These are phyloP conservation scores for Pegoplata infirma DNA, from an alignment of 2,888 invertebrate species.

Conservation along the genomic window DNA sequence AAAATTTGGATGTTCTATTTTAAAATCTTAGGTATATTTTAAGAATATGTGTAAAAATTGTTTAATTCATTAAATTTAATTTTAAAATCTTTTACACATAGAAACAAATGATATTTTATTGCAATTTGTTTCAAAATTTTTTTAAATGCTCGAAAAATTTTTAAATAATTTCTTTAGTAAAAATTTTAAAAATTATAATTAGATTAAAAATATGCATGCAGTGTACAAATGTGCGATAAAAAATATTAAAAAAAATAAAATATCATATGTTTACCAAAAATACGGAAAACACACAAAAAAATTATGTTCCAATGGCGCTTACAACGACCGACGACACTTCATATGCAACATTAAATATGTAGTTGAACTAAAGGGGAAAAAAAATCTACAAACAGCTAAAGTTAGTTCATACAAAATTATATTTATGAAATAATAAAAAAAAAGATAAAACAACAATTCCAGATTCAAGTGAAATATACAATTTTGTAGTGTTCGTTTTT, in stretches of 20 bases:
- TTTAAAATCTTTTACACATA: too few species aligned
- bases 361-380: conserved; percentile 11
- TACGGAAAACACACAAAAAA: conserved; percentile 1
- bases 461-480: background rate
- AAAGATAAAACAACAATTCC: background rate
- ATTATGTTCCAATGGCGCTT: conserved; percentile 20
- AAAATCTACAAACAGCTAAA: background rate
- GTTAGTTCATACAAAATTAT: background rate
- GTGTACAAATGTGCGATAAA: background rate
- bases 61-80: too few species aligned
- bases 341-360: conserved; percentile 36
- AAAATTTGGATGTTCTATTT: too few species aligned
- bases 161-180: too few species aligned
- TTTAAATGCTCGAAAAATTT: too few species aligned
- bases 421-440: conserved; percentile 1
- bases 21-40: too few species aligned
- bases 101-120: too few species aligned
- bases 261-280: conserved; percentile 8
- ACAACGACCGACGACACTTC: background rate
- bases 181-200: too few species aligned
- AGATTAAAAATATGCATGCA: background rate
- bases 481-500: background rate
- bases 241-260: background rate
- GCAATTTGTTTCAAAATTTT: too few species aligned
- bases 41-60: too few species aligned